These are phyloP conservation scores for Metridium senile DNA, from an alignment of 92 coral and sea anemone genomes.

Conservation along the genomic window DNA sequence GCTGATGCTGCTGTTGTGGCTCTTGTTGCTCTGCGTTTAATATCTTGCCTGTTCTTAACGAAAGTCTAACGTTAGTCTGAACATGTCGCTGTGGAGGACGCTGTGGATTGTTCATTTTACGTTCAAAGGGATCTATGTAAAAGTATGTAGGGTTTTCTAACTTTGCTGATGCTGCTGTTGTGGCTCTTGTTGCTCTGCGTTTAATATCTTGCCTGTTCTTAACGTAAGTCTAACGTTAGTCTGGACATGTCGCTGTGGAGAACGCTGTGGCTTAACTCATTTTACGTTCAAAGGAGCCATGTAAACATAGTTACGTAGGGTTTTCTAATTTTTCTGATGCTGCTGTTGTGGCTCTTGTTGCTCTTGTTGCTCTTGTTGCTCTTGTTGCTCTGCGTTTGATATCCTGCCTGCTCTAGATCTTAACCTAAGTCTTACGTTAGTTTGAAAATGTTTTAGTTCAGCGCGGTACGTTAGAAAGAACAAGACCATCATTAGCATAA, in stretches of 20 bases:
- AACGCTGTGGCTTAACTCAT: no score
- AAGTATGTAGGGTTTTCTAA: no score
- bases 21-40: background rate
- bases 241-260: no score
- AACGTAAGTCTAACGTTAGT: no score
- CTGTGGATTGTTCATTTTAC: no score
- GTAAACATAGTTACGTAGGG: no score
- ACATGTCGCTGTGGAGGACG: no score
- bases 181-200: background rate
- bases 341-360: background rate
- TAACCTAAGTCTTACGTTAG: background rate
- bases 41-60: background rate
- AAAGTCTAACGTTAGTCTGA: no score
- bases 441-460: background rate
- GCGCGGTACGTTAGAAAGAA: conserved; percentile 24
- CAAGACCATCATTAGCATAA: conserved; percentile 20
- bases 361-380: background rate
- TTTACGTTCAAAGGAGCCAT: no score
- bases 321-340: background rate
- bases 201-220: background rate
- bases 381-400: background rate
- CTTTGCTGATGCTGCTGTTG: background rate
- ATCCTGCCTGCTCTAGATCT: background rate
- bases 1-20: background rate
- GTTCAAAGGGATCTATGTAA: no score